Conservation (phyloP, 2,888 invertebrate genomes). For the Lampropteryx suffumata region DNA sequence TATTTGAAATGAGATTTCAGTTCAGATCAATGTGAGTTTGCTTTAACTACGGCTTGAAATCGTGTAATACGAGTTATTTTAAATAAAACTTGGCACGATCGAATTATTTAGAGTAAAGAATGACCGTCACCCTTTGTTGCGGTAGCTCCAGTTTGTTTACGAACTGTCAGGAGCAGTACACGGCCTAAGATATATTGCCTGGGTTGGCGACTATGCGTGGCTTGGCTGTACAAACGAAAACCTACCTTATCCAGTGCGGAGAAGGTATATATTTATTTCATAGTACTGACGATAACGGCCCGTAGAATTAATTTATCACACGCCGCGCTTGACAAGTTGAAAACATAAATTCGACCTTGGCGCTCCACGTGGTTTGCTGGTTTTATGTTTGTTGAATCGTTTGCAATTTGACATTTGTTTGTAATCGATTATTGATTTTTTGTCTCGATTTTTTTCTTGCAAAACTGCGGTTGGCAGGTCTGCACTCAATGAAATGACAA, state of each 20-base stretch:
- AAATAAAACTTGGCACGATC: constrained; percentile 31
- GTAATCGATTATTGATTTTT: constrained; percentile 22
- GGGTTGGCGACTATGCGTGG: constrained; percentile 83
- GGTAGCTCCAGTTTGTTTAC: constrained; percentile 84
- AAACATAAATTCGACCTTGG: constrained; percentile 84
- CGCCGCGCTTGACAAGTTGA: constrained; percentile 83
- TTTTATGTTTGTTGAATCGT: constrained; percentile 56
- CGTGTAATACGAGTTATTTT: constrained; percentile 16
- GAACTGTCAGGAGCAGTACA: constrained; percentile 83
- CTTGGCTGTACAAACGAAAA: constrained; percentile 48
- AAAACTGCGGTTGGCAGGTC: neutral
- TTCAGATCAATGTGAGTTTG: constrained; percentile 37
- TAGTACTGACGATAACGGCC: constrained; percentile 67
- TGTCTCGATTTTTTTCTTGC: constrained; percentile 23
- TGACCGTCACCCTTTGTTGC: constrained; percentile 70
- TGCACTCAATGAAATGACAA: neutral
- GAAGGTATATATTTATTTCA: constrained; percentile 46
- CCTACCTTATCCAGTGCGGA: constrained; percentile 33
- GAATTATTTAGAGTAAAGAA: constrained; percentile 45
- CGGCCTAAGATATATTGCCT: constrained; percentile 84
- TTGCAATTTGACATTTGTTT: constrained; percentile 23
- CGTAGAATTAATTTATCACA: constrained; percentile 84
- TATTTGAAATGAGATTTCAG: constrained; percentile 31
- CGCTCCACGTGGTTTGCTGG: constrained; percentile 79
- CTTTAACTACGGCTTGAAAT: constrained; percentile 38